Evolutionary conservation across 2,113 vertebrate genomes (phyloP), one percentile per base, ranked within the genome.

Genomic region (Oncorhynchus masou): DNA sequence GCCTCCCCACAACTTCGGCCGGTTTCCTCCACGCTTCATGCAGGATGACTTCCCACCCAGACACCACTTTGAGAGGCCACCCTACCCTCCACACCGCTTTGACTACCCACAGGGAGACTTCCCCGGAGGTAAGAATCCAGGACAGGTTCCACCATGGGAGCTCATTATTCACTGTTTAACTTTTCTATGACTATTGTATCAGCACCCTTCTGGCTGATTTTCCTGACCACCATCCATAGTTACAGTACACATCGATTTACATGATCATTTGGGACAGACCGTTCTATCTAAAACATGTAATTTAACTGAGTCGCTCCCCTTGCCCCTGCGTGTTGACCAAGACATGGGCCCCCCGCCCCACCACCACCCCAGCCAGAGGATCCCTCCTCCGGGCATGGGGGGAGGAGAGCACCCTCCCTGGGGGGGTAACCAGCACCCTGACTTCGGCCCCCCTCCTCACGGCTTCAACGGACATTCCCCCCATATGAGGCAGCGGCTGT

Each of bases 381-480:
- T 97, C 85, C 98, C 98, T 71, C 97, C 97, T 3, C 96, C 97
- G 0, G 95, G 93, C 2, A 96, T 99, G 92, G 94, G 93, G 0
- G 74, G 81, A 2, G 67, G 29, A 20, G 97, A 99, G 20, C 97
- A 97, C 67, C 97, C 97, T 0, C 98, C 97, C 0, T 99, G 98
- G 98, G 95, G 95, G 0, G 95, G 95, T 5, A 94, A 94, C 0
- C 97, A 98, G 89, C 98, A 98, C 86, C 95, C 93, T 0, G 97
- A 99, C 7, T 99, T 98, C 0, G 96, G 90, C 19, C 97, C 97
- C 20, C 97, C 97, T 0, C 96, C 96, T 0, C 98, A 97, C 0
- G 98, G 98, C 3, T 99, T 99, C 87, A 99, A 99, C 0, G 98
- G 98, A 62, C 98, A 99, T 84, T 97, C 97, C 0, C 97, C 96